Evolutionary conservation across 2,797 vertebrate species (phyloP).

Genomic region (Acanthornis magna): DNA sequence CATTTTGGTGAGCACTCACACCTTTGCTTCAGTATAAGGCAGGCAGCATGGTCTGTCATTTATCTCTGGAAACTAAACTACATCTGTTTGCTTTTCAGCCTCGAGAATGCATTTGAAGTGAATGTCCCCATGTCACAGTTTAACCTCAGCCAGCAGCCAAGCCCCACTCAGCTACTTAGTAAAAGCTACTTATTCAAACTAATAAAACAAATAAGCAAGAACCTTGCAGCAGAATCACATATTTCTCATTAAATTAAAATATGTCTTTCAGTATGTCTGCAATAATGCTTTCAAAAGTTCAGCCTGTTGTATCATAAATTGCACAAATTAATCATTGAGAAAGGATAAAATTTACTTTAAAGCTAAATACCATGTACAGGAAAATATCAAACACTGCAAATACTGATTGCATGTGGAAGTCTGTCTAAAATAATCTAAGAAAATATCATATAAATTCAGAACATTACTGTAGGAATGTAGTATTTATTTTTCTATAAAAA

Average conservation of each 20-base stretch:
- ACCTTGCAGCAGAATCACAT: not conserved
- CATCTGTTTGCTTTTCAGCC: not conserved
- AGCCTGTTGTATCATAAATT: not conserved
- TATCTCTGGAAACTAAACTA: not conserved
- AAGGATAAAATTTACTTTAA: not conserved
- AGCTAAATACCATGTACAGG: not conserved
- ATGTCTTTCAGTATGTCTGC: not conserved
- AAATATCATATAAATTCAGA: not conserved
- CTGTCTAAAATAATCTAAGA: not conserved
- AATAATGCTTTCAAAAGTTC: not conserved
- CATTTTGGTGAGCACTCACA: not conserved
- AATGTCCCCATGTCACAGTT: not conserved
- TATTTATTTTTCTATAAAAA: not conserved
- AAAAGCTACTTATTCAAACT: not conserved
- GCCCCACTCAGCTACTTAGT: not conserved
- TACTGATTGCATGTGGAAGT: not conserved
- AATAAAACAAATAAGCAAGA: not conserved
- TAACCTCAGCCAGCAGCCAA: not conserved
- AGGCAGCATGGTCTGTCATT: not conserved
- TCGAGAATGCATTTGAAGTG: not conserved
- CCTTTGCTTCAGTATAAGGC: not conserved
- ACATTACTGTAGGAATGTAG: not conserved
- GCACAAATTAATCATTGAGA: not conserved
- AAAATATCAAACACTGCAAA: not conserved
- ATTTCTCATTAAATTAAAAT: not conserved